phyloP scores from a whole-genome alignment of 2,113 vertebrate species.

The Aptenodytes forsteri region DNA sequence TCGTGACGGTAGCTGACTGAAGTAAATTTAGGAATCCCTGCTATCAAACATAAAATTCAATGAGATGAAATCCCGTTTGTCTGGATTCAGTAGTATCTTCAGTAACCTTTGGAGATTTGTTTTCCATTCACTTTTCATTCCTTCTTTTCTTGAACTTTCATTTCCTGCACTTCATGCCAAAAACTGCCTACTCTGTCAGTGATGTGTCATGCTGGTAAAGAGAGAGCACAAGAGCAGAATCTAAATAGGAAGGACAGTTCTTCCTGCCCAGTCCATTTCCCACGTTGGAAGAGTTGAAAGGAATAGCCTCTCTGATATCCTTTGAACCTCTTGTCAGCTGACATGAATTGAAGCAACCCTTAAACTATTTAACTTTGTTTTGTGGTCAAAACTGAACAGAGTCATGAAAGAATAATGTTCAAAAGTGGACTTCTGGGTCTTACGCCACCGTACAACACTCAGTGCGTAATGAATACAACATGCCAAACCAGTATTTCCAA shows the following conservation, averaged over 20 bases:
- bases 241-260: background rate
- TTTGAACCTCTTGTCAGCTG: background rate
- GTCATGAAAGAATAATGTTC: background rate
- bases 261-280: background rate
- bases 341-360: background rate
- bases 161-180: background rate
- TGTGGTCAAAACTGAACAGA: background rate
- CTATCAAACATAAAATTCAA: background rate
- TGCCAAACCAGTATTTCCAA: background rate
- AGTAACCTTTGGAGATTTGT: background rate
- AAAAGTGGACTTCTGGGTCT: background rate
- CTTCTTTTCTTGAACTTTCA: background rate
- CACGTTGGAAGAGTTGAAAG: background rate
- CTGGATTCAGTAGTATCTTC: background rate
- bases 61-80: background rate
- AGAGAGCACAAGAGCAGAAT: background rate
- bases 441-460: background rate
- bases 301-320: background rate
- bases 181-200: background rate
- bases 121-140: conserved; percentile 1
- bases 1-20: background rate
- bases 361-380: background rate
- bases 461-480: background rate
- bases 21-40: background rate
- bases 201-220: background rate